phyloP scores from a whole-genome alignment of 2,113 vertebrate species.

The Rhegmatorhina hoffmannsi region DNA sequence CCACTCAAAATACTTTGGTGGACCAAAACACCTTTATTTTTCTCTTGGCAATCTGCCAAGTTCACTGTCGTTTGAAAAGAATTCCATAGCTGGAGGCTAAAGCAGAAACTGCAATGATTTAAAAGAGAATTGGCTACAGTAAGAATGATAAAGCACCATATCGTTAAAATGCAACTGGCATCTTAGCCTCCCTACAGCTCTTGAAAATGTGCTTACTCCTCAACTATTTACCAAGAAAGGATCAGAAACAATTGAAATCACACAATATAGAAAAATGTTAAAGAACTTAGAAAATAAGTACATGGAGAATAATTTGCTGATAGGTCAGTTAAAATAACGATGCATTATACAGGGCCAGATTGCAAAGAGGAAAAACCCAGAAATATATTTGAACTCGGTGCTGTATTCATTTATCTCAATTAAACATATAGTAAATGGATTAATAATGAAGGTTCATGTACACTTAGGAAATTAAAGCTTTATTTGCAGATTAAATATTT shows the following conservation, averaged over 20 bases:
- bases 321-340: constrained; percentile 65
- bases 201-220: constrained; percentile 82
- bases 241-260: constrained; percentile 78
- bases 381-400: constrained; percentile 21
- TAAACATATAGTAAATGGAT: constrained; percentile 65
- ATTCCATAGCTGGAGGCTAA: constrained; percentile 86
- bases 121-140: constrained; percentile 91
- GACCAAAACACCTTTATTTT: constrained; percentile 85
- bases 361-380: constrained; percentile 43
- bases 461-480: constrained; percentile 23
- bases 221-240: constrained; percentile 84
- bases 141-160: constrained; percentile 81
- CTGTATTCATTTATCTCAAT: constrained; percentile 32
- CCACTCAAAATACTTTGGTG: constrained; percentile 82
- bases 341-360: constrained; percentile 42
- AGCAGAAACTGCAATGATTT: constrained; percentile 86
- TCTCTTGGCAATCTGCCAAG: constrained; percentile 81
- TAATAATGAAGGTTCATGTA: constrained; percentile 49
- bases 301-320: constrained; percentile 71
- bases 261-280: constrained; percentile 73
- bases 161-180: constrained; percentile 90
- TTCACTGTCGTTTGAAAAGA: constrained; percentile 84
- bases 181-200: constrained; percentile 83
- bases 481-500: background rate
- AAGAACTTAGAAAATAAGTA: constrained; percentile 59